Percentiles rank a stretch among this genome's conserved stretches.
These are phyloP conservation scores for Diuraphis noxia DNA, from an alignment of 1,140 invertebrate species.

Conservation along the genomic window DNA sequence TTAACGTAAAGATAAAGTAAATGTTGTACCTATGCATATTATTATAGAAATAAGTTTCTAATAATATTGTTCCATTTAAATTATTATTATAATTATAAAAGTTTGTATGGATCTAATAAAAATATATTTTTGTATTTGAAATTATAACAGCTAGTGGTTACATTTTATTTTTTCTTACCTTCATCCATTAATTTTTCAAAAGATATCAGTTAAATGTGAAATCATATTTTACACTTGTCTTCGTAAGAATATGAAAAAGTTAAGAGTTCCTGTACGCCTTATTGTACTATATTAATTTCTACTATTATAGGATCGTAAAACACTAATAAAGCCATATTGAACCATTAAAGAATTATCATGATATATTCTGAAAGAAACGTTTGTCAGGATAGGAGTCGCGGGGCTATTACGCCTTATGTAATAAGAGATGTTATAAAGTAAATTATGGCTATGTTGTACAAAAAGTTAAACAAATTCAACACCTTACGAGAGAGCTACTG, in stretches of 20 bases:
- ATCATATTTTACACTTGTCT: neutral
- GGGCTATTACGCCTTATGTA: no score
- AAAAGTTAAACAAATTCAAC: no score
- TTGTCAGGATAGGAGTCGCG: no score
- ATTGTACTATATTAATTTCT: no score
- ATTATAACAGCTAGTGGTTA: neutral
- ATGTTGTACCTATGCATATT: neutral
- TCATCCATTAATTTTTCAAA: neutral
- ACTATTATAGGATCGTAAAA: no score
- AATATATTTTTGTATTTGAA: slow-evolving; percentile 23
- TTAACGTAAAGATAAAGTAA: neutral
- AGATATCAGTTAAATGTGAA: neutral
- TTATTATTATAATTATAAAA: neutral
- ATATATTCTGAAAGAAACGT: no score
- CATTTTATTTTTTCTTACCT: neutral
- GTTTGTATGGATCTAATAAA: neutral
- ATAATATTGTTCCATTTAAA: slow-evolving; percentile 7
- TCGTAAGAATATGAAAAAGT: neutral
- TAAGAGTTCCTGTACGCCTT: neutral
- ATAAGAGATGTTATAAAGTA: no score
- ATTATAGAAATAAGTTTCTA: neutral
- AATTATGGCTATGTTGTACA: no score
- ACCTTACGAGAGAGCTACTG: no score
- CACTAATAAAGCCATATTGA: neutral
- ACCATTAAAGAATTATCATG: neutral